Percentiles rank a stretch among this genome's conserved stretches.
These are phyloP conservation scores for Punctoribates punctum DNA, from an alignment of 2,888 invertebrate species.

Conservation along the genomic window DNA sequence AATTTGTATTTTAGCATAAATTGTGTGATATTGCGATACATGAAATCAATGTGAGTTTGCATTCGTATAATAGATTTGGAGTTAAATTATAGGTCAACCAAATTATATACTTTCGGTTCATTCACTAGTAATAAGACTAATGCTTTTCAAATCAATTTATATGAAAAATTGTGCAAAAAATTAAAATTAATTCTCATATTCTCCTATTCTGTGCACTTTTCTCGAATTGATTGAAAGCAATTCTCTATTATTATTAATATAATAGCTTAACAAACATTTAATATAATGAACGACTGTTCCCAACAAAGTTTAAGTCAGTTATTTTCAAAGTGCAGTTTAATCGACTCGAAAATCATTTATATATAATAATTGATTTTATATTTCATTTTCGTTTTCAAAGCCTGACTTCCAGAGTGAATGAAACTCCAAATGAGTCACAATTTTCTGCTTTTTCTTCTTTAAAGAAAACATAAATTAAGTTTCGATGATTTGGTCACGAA, in stretches of 20 bases:
- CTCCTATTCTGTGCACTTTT: not conserved
- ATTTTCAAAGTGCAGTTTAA: not conserved
- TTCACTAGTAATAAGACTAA: not conserved
- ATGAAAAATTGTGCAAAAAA: not conserved
- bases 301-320: not conserved
- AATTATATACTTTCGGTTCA: not conserved
- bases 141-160: slow-evolving; percentile 10
- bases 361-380: slow-evolving; percentile 1
- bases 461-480: slow-evolving; percentile 22
- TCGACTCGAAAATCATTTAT: not conserved
- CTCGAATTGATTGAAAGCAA: no score
- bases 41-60: not conserved
- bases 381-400: slow-evolving; percentile 18
- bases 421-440: not conserved
- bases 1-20: no score
- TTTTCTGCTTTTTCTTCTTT: slow-evolving; percentile 10
- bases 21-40: not conserved
- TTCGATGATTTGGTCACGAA: slow-evolving; percentile 33
- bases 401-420: not conserved
- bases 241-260: not conserved
- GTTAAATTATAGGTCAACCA: not conserved
- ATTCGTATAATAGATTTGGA: not conserved
- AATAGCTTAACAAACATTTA: slow-evolving; percentile 12
- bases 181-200: slow-evolving; percentile 1
- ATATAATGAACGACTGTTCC: not conserved